Conservation (phyloP, 1,140 invertebrate genomes). For the Diachasmimorpha longicaudata region DNA sequence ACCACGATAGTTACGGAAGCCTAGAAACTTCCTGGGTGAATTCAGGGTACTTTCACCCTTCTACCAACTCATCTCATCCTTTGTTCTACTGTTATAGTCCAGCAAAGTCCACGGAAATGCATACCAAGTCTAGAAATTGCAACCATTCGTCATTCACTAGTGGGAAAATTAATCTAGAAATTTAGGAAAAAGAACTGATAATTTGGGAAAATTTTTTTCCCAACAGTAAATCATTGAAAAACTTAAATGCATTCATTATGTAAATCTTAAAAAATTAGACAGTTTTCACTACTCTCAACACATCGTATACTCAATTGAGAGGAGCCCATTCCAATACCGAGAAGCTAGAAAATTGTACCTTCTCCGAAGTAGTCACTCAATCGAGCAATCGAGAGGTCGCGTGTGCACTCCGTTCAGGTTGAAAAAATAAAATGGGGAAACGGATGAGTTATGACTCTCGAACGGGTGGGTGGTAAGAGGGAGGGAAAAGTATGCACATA, state of each 20-base stretch:
- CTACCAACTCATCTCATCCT: slow-evolving; percentile 8
- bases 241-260: no score
- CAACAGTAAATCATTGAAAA: no score
- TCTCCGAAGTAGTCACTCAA: slow-evolving; percentile 6
- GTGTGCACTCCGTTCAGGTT: slow-evolving; percentile 2
- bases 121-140: background rate
- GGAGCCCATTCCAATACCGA: background rate
- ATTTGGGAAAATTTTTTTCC: no score
- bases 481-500: background rate
- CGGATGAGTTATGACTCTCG: background rate
- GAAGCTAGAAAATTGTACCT: slow-evolving; percentile 13
- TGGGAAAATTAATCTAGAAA: no score
- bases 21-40: slow-evolving; percentile 40
- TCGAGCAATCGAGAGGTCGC: slow-evolving; percentile 20
- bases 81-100: background rate
- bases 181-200: no score
- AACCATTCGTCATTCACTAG: no score
- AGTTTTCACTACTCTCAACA: background rate
- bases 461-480: background rate
- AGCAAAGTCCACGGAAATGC: background rate
- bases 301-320: background rate
- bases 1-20: slow-evolving; percentile 32
- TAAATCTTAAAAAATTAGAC: no score
- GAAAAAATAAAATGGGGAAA: background rate
- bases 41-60: background rate